Conservation (phyloP, 2,888 invertebrate genomes). For the Idaea straminata region DNA sequence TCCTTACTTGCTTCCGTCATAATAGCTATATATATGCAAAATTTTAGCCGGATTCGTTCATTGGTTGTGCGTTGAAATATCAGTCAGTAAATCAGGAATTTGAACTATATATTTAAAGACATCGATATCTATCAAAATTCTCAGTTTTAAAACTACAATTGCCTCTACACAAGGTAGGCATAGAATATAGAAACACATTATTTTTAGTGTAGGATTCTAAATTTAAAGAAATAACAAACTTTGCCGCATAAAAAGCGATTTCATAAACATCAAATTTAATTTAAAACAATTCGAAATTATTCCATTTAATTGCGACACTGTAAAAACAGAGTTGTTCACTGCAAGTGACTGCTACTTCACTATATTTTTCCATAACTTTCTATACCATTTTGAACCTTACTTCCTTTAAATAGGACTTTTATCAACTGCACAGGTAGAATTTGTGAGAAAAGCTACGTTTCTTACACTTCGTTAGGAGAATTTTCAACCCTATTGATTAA, state of each 20-base stretch:
- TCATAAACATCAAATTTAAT: slow-evolving; percentile 14
- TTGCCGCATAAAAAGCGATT: background rate
- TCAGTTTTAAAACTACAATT: too few relatives aligned
- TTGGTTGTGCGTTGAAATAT: too few relatives aligned
- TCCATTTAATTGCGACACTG: slow-evolving; percentile 46
- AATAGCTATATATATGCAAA: too few relatives aligned
- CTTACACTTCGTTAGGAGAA: slow-evolving; percentile 15
- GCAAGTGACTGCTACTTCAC: slow-evolving; percentile 58
- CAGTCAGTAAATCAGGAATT: too few relatives aligned
- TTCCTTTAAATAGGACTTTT: slow-evolving; percentile 7
- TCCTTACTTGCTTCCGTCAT: too few relatives aligned
- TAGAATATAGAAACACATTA: too few relatives aligned
- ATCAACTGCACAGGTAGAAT: slow-evolving; percentile 6
- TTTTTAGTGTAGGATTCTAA: too few relatives aligned
- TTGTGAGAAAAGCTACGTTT: slow-evolving; percentile 4
- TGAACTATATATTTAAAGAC: too few relatives aligned
- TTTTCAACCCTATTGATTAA: slow-evolving; percentile 31
- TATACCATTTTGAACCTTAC: slow-evolving; percentile 10
- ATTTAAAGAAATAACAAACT: too few relatives aligned
- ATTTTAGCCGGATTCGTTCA: too few relatives aligned
- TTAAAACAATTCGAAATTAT: slow-evolving; percentile 26
- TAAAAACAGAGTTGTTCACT: slow-evolving; percentile 48
- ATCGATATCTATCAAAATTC: too few relatives aligned
- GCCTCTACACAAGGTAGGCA: too few relatives aligned
- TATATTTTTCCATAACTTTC: slow-evolving; percentile 20